phyloP scores from a whole-genome alignment of 2,797 vertebrate species.

The Salmo trutta region DNA sequence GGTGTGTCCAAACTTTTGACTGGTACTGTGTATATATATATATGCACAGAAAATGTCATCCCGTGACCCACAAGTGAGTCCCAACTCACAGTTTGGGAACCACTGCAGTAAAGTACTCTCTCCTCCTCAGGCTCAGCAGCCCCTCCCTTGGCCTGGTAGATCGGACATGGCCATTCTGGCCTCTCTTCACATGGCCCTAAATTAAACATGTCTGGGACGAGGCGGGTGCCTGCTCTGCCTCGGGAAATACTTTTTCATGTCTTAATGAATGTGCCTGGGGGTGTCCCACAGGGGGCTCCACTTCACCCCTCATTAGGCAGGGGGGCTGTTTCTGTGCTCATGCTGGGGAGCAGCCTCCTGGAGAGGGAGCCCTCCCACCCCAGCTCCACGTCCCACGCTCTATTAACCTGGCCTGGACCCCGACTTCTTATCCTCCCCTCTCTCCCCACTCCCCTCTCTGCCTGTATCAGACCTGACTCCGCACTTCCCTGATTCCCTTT shows the following conservation, averaged over 20 bases:
- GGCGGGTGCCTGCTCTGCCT: conserved; percentile 68
- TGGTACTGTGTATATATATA: no score
- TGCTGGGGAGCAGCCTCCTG: conserved; percentile 73
- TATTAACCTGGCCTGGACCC: conserved; percentile 58
- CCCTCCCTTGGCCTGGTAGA: conserved; percentile 38
- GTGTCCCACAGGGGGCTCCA: conserved; percentile 73
- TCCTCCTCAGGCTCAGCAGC: not conserved
- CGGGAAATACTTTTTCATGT: conserved; percentile 82
- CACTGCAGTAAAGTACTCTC: not conserved
- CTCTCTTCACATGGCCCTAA: conserved; percentile 66
- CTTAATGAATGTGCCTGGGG: conserved; percentile 83
- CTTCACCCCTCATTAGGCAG: conserved; percentile 82
- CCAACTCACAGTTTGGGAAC: no score
- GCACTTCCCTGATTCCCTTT: not conserved
- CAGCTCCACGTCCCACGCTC: conserved; percentile 67
- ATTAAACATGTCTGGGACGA: conserved; percentile 77
- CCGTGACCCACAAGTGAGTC: no score
- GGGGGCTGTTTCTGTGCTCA: conserved; percentile 70
- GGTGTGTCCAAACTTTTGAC: no score
- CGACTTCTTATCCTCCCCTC: no score
- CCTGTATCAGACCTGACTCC: not conserved
- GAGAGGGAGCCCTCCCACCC: conserved; percentile 65
- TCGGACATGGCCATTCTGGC: conserved; percentile 57
- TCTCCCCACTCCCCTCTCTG: conserved; percentile 4
- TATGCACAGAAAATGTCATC: no score